phyloP scores from a whole-genome alignment of 64 coral and sea anemone genomes.

The Dendrophyllia cribrosa region DNA sequence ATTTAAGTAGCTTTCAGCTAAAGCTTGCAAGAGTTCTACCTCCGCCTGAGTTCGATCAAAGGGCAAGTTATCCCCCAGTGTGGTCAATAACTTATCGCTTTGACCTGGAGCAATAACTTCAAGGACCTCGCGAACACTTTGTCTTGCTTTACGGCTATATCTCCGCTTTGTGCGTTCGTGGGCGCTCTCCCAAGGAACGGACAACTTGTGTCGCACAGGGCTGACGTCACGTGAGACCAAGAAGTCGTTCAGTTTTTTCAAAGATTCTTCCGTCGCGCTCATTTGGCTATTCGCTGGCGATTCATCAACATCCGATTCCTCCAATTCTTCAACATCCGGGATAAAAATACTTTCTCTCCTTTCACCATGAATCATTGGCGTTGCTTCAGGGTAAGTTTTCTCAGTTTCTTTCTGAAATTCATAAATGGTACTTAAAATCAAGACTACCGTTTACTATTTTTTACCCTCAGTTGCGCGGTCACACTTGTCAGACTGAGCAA shows the following conservation, averaged over 20 bases:
- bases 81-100: neutral
- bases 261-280: neutral
- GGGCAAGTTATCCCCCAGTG: neutral
- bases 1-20: constrained; percentile 52
- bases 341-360: constrained; percentile 20
- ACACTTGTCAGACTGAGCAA: no score
- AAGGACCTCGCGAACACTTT: constrained; percentile 29
- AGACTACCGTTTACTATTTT: neutral
- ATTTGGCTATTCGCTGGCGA: neutral
- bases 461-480: no score
- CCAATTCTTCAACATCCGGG: neutral
- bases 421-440: constrained; percentile 14
- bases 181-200: constrained; percentile 39
- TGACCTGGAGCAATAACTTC: constrained; percentile 57
- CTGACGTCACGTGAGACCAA: constrained; percentile 34
- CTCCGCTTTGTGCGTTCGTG: constrained; percentile 39
- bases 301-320: neutral
- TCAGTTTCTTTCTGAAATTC: constrained; percentile 8
- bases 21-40: constrained; percentile 3
- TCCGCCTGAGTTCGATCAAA: neutral
- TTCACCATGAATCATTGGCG: neutral
- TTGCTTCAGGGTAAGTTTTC: constrained; percentile 7
- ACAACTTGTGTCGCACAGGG: constrained; percentile 44
- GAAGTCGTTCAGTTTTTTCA: constrained; percentile 47
- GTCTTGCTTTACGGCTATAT: constrained; percentile 29